A percentile compares a stretch with the other conserved stretches of the same genome.
Conservation (phyloP, 1,140 invertebrate species). For the Neodiprion fabricii region DNA sequence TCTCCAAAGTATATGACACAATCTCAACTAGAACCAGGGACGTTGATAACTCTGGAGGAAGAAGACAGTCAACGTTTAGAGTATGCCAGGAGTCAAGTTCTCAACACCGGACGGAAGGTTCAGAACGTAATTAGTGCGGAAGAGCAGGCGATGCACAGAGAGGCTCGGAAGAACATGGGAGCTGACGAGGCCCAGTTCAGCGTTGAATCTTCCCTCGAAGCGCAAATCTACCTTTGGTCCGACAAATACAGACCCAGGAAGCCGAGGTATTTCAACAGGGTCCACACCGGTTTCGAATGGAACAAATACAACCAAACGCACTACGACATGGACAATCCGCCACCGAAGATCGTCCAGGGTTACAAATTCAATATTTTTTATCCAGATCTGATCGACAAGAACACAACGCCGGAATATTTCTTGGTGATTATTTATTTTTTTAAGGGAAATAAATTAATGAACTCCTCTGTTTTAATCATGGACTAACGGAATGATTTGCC, state of each 20-base stretch:
- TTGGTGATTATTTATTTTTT: slow-evolving; percentile 66
- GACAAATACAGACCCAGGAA: slow-evolving; percentile 98
- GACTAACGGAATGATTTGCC: slow-evolving; percentile 23
- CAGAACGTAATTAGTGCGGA: slow-evolving; percentile 65
- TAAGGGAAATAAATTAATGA: slow-evolving; percentile 12
- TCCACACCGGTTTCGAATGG: slow-evolving; percentile 98
- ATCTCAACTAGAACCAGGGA: slow-evolving; percentile 81
- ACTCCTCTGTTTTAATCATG: slow-evolving; percentile 1
- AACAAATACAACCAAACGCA: slow-evolving; percentile 99
- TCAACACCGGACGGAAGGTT: slow-evolving; percentile 64
- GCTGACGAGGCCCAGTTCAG: slow-evolving; percentile 92
- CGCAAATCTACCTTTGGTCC: slow-evolving; percentile 93
- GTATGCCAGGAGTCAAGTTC: slow-evolving; percentile 72
- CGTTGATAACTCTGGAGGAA: slow-evolving; percentile 78
- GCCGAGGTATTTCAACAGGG: slow-evolving; percentile 96
- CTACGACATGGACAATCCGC: slow-evolving; percentile 99
- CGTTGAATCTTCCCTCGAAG: slow-evolving; percentile 86
- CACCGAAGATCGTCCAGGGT: slow-evolving; percentile 99
- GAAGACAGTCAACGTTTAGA: slow-evolving; percentile 82
- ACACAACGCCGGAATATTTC: slow-evolving; percentile 91
- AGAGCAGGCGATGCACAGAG: slow-evolving; percentile 72
- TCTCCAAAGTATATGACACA: slow-evolving; percentile 78
- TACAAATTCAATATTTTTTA: slow-evolving; percentile 99
- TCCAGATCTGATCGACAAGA: slow-evolving; percentile 97
- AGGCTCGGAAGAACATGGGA: slow-evolving; percentile 89